These are phyloP conservation scores for Rhinoraja longicauda DNA, from an alignment of 2,797 vertebrate species.

Conservation along the genomic window DNA sequence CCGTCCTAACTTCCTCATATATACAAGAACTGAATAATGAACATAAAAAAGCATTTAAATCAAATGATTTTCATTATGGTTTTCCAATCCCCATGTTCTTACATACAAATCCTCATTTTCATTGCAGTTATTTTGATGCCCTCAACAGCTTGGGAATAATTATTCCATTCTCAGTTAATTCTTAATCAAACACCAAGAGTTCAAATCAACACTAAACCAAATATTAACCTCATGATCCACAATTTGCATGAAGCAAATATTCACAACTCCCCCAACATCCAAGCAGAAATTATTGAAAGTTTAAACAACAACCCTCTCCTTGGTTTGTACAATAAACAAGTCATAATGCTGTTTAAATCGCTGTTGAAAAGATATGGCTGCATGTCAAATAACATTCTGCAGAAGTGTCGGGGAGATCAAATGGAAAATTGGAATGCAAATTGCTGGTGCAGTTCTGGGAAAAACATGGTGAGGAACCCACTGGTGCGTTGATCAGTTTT, in stretches of 20 bases:
- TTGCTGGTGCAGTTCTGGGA: background rate
- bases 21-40: background rate
- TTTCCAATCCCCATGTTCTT: background rate
- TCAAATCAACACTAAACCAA: background rate
- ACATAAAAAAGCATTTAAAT: background rate
- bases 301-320: background rate
- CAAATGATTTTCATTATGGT: background rate
- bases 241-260: background rate
- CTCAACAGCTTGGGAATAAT: background rate
- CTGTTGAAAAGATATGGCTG: background rate
- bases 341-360: background rate
- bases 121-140: background rate
- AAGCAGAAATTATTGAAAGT: background rate
- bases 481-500: too few relatives aligned
- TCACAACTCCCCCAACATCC: background rate
- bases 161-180: background rate
- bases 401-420: background rate
- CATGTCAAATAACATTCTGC: background rate
- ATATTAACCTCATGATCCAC: background rate
- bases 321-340: background rate
- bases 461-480: background rate
- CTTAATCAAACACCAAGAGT: background rate
- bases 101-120: background rate
- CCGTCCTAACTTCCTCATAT: background rate
- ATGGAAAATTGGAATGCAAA: constrained; percentile 8